Conservation (phyloP, 2,888 invertebrate species). For the Trachelus troglodyta region DNA sequence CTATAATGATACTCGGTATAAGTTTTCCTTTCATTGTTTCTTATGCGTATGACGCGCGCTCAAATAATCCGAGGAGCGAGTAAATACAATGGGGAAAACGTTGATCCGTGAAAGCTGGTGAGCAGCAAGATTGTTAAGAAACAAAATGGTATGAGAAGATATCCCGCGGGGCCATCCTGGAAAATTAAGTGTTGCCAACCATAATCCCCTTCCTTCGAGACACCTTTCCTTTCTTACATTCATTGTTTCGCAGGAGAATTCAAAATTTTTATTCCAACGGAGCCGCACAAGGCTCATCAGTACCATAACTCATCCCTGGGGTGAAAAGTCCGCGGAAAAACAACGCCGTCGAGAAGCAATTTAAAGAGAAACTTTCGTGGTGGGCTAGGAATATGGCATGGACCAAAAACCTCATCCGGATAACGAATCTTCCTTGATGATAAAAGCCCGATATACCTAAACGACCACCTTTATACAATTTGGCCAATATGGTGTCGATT, state of each 20-base stretch:
- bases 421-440: neutral
- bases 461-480: too few relatives aligned
- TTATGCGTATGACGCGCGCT: neutral
- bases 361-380: neutral
- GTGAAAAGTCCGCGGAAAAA: neutral
- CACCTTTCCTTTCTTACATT: neutral
- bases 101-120: neutral
- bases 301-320: neutral
- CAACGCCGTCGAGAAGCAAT: neutral
- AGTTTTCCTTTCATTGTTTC: neutral
- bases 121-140: neutral
- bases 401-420: neutral
- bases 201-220: neutral
- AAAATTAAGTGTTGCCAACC: conserved; percentile 3
- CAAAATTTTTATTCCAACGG: neutral
- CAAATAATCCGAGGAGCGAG: neutral
- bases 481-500: neutral
- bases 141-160: neutral
- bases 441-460: neutral
- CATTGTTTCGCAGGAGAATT: neutral
- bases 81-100: neutral
- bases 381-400: neutral
- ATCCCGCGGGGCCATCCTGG: neutral
- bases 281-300: neutral
- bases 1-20: neutral